Evolutionary conservation across 2,797 vertebrate species (phyloP), one percentile per base, ranked within the genome.

Genomic region (Basileuterus tristriatus): DNA sequence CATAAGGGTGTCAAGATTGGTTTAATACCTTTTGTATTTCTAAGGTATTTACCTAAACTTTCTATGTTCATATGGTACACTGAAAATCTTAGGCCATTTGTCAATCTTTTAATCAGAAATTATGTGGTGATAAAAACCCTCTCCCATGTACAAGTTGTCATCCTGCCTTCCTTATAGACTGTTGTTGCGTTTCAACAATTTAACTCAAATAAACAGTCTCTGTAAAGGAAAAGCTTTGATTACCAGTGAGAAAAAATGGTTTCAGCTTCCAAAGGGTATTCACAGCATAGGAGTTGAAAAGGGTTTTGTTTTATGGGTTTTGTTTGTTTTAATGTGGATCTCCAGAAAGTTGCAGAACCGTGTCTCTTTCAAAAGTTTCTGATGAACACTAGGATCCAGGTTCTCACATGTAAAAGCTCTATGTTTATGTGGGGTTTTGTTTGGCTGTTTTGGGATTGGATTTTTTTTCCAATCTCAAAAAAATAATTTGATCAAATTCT

Each of bases 321-420:
- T 90, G 64, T 91, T 91, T 84, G 83, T 6, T 92, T 77, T 91
- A 83, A 74, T 32, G 81, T 72, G 71, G 71, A 77, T 71, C 89
- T 87, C 89, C 93, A 94, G 89, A 93, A 94, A 85, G 89, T 2
- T 93, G 87, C 89, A 89, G 87, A 94, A 74, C 44, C 58, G 22
- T 56, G 43, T 70, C 60, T 89, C 91, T 95, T 95, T 93, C 84
- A 92, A 92, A 91, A 58, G 56, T 63, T 92, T 94, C 93, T 91
- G 94, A 91, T 91, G 87, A 96, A 76, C 68, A 80, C 75, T 65
- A 23, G 75, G 55, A 76, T 93, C 78, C 26, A 62, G 55, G 36
- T 93, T 67, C 60, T 89, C 49, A 46, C 68, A 58, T 89, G 53
- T 69, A 89, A 77, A 93, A 32, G 59, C 71, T 79, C 63, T 87